These are phyloP conservation scores for Stigmatopora argus DNA, from an alignment of 2,113 vertebrate species.

Conservation along the genomic window DNA sequence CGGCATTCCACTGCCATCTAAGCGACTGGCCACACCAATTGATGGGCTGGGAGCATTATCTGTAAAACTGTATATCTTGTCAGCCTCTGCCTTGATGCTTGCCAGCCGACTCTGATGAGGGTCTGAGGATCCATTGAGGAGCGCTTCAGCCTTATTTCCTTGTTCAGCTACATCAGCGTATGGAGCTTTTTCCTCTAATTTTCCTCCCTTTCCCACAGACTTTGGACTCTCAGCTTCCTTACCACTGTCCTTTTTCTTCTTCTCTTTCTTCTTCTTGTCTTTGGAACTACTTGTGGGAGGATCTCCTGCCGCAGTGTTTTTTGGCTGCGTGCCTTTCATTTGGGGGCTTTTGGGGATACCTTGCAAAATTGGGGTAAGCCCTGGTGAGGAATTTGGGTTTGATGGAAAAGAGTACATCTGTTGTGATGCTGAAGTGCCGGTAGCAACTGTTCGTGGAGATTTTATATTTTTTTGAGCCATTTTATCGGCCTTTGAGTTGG, in stretches of 20 bases:
- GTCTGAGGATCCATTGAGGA: constrained; percentile 89
- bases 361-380: constrained; percentile 82
- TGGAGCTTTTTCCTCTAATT: constrained; percentile 86
- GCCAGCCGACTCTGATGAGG: constrained; percentile 93
- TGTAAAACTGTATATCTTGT: constrained; percentile 97
- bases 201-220: constrained; percentile 80
- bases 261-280: constrained; percentile 99
- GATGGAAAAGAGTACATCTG: constrained; percentile 87
- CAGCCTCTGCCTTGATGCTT: constrained; percentile 95
- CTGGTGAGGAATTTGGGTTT: constrained; percentile 78
- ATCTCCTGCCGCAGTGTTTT: constrained; percentile 85
- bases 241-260: constrained; percentile 87
- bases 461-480: constrained; percentile 88
- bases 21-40: constrained; percentile 83
- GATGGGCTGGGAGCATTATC: constrained; percentile 97
- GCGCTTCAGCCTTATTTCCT: constrained; percentile 79
- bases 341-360: constrained; percentile 92
- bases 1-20: constrained; percentile 79
- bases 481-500: constrained; percentile 82
- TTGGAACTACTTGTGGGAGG: constrained; percentile 83
- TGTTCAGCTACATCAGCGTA: constrained; percentile 82
- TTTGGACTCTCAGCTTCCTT: constrained; percentile 91
- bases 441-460: constrained; percentile 81
- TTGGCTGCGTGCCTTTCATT: constrained; percentile 91
- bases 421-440: constrained; percentile 72